Percentiles rank a stretch among this genome's conserved stretches.
Evolutionary conservation across 1,140 invertebrate genomes (phyloP).

Genomic region (Mya arenaria): DNA sequence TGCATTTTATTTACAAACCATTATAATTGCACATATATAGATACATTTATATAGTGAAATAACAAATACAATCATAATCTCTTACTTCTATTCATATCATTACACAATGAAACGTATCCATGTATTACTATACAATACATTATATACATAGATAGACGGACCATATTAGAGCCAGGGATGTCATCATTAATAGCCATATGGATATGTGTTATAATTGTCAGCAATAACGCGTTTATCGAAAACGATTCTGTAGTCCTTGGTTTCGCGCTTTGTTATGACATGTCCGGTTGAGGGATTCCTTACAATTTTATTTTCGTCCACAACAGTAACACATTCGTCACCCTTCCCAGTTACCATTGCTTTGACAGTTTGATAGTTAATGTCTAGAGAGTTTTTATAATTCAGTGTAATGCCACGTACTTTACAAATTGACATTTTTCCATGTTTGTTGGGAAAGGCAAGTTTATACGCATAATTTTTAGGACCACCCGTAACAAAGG

Average conservation of each 20-base stretch:
- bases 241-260: constrained; percentile 9
- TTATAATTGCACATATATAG: too few species aligned
- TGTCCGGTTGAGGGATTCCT: not conserved
- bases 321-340: not conserved
- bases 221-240: constrained; percentile 24
- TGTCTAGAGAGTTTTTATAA: not conserved
- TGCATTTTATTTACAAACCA: too few species aligned
- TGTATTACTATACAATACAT: too few species aligned
- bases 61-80: too few species aligned
- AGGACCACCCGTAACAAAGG: constrained; percentile 17
- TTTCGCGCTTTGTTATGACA: not conserved
- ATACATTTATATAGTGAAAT: too few species aligned
- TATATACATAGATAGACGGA: too few species aligned
- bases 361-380: not conserved
- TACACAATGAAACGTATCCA: too few species aligned
- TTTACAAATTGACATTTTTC: not conserved
- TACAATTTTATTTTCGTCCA: not conserved
- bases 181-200: constrained; percentile 32
- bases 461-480: not conserved
- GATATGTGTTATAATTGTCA: not conserved
- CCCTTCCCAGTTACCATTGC: not conserved
- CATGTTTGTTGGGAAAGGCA: not conserved
- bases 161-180: too few species aligned
- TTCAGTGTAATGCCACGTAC: not conserved
- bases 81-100: too few species aligned